A percentile compares a stretch with the other conserved stretches of the same genome.
Evolutionary conservation across 2,113 vertebrate species (phyloP).

Genomic region (Antennarius striatus): DNA sequence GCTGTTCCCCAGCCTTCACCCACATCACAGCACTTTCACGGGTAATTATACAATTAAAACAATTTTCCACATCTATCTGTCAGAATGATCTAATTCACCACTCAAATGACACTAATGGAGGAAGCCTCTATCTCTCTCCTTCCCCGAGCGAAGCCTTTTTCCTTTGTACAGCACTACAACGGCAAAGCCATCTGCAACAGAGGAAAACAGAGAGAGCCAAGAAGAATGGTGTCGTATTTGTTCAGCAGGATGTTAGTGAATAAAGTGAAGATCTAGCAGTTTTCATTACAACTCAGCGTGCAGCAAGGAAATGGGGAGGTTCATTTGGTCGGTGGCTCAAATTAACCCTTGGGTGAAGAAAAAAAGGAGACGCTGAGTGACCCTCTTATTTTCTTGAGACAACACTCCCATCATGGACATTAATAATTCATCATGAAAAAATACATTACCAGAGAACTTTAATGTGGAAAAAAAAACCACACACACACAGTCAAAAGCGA

Average conservation of each 20-base stretch:
- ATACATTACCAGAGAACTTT: conserved; percentile 31
- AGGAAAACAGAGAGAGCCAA: conserved; percentile 35
- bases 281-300: conserved; percentile 32
- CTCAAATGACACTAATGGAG: conserved; percentile 66
- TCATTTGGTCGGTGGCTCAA: conserved; percentile 61
- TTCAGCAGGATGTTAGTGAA: conserved; percentile 62
- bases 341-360: conserved; percentile 56
- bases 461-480: background rate
- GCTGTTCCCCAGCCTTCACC: conserved; percentile 63
- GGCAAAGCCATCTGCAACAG: conserved; percentile 42
- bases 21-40: conserved; percentile 66
- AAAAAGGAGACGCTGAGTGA: conserved; percentile 33
- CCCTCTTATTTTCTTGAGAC: conserved; percentile 61
- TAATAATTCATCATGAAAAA: conserved; percentile 63
- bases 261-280: conserved; percentile 41
- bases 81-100: conserved; percentile 73
- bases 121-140: conserved; percentile 43
- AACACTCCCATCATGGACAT: conserved; percentile 51
- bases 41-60: conserved; percentile 81
- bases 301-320: conserved; percentile 49
- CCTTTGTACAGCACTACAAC: conserved; percentile 28
- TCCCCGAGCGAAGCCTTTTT: conserved; percentile 53
- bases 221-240: conserved; percentile 37
- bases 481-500: conserved; percentile 2
- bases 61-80: conserved; percentile 76